phyloP scores from a whole-genome alignment of 1,140 invertebrate genomes.

The Drosophila repleta region DNA sequence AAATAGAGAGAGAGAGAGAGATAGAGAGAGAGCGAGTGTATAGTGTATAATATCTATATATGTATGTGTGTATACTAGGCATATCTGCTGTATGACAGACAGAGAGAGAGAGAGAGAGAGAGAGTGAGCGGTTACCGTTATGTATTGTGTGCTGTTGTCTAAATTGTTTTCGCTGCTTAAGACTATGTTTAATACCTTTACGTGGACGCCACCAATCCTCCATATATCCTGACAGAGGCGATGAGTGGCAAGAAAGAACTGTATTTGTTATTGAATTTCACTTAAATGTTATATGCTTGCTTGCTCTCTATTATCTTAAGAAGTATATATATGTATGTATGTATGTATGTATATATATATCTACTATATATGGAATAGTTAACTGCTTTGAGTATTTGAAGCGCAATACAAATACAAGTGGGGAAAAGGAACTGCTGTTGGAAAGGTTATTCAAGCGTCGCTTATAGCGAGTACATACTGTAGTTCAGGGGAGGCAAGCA shows the following conservation, averaged over 20 bases:
- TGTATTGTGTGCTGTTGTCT: constrained; percentile 37
- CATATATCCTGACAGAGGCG: constrained; percentile 97
- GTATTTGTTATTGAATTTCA: constrained; percentile 84
- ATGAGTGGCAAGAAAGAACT: constrained; percentile 92
- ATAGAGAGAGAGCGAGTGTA: too few relatives aligned
- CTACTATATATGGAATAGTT: not conserved
- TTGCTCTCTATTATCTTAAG: constrained; percentile 14
- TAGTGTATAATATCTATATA: not conserved
- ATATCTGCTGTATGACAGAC: constrained; percentile 7
- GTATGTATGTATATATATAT: not conserved
- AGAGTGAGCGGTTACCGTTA: constrained; percentile 21
- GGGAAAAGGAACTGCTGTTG: not conserved
- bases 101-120: too few relatives aligned
- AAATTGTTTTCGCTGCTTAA: constrained; percentile 65
- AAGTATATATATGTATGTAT: not conserved
- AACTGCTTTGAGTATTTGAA: not conserved
- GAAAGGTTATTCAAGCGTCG: not conserved
- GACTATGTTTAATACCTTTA: constrained; percentile 90
- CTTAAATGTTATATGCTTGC: constrained; percentile 47
- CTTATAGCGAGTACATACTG: constrained; percentile 16
- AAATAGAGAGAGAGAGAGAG: not conserved
- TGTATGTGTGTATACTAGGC: constrained; percentile 3
- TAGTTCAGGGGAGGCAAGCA: constrained; percentile 29
- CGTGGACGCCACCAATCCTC: constrained; percentile 97
- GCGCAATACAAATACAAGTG: not conserved